These are phyloP conservation scores for Olivierus martensii DNA, from an alignment of 1,140 invertebrate genomes.

Conservation along the genomic window DNA sequence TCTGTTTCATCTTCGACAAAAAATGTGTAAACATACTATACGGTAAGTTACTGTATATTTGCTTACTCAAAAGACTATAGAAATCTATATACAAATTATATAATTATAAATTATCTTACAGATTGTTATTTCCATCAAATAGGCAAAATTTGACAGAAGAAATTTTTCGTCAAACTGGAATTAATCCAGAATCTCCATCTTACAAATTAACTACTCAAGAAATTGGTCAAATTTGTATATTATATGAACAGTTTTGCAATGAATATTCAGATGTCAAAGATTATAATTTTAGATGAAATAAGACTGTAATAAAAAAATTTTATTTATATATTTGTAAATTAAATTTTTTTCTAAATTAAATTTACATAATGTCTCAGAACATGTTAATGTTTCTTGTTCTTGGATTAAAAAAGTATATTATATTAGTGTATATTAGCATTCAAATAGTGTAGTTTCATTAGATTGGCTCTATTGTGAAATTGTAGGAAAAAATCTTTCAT, in stretches of 20 bases:
- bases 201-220: conserved; percentile 58
- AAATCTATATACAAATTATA: too few relatives aligned
- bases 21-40: conserved; percentile 54
- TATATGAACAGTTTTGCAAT: conserved; percentile 39
- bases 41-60: conserved; percentile 32
- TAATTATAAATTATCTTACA: conserved; percentile 14
- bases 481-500: too few relatives aligned
- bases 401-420: too few relatives aligned
- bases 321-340: too few relatives aligned
- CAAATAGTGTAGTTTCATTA: too few relatives aligned
- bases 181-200: conserved; percentile 43
- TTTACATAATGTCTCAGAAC: too few relatives aligned
- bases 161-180: conserved; percentile 54
- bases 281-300: conserved; percentile 11
- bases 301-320: too few relatives aligned
- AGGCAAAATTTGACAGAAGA: conserved; percentile 47
- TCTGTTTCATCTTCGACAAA: conserved; percentile 76
- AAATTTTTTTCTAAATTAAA: too few relatives aligned
- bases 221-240: conserved; percentile 55
- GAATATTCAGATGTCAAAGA: conserved; percentile 9
- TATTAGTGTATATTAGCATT: too few relatives aligned
- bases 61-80: too few relatives aligned
- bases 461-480: too few relatives aligned
- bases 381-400: too few relatives aligned
- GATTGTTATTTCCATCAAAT: conserved; percentile 59